phyloP scores from a whole-genome alignment of 1,140 invertebrate species.

The Drosophila takahashii region DNA sequence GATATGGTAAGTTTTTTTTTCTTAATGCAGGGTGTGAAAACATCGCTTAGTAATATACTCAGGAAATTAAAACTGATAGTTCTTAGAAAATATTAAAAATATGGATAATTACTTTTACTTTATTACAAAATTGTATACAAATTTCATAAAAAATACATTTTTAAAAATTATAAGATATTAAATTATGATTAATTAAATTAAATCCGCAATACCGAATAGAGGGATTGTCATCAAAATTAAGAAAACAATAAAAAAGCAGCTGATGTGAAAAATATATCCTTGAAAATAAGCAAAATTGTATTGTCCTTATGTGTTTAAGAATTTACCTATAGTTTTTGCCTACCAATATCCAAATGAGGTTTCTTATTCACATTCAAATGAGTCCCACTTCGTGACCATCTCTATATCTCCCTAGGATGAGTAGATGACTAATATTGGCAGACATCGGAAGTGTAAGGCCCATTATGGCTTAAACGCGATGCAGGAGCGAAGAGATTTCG shows the following conservation, averaged over 20 bases:
- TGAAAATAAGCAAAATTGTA: too few species aligned
- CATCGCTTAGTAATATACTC: neutral
- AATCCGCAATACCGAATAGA: too few species aligned
- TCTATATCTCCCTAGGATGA: neutral
- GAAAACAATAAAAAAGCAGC: too few species aligned
- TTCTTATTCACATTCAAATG: constrained; percentile 13
- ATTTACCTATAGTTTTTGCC: constrained; percentile 1
- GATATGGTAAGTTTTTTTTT: constrained; percentile 11
- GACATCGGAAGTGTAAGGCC: constrained; percentile 43
- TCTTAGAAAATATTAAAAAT: neutral
- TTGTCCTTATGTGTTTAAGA: too few species aligned
- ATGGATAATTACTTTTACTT: too few species aligned
- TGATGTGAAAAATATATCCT: too few species aligned
- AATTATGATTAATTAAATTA: too few species aligned
- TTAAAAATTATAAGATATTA: neutral
- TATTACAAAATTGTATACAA: too few species aligned
- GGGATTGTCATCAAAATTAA: too few species aligned
- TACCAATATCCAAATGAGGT: constrained; percentile 16
- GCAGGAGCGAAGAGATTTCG: constrained; percentile 34
- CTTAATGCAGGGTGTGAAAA: constrained; percentile 16
- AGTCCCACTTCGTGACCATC: constrained; percentile 6
- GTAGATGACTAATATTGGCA: constrained; percentile 26
- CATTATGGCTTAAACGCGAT: constrained; percentile 31
- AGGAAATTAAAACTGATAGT: neutral
- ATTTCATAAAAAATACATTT: too few species aligned